Evolutionary conservation across 2,888 invertebrate genomes (phyloP), one percentile per base, ranked within the genome.

Genomic region (Achlya flavicornis): DNA sequence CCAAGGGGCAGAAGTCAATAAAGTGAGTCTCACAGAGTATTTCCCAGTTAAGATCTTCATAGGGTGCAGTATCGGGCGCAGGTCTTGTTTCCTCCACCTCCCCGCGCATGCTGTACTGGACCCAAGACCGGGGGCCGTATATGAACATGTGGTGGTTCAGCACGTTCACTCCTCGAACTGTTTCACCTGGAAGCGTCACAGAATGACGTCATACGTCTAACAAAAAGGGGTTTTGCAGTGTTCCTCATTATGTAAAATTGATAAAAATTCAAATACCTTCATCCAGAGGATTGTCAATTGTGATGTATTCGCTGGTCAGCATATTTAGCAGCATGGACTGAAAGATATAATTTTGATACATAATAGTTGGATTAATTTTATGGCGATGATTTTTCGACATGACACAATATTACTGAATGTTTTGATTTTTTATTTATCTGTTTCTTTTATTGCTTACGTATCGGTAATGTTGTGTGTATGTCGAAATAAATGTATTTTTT

Each of bases 271-370:
- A 26, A 26, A 68, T 77, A 82, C 94, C 94, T 78, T 96, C 96
- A 12, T 96, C 94, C 19, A 98, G 93, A 0, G 98, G 98, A 83
- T 98, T 98, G 58, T 97, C 96, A 63, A 99, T 96, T 0, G 97
- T 95, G 12, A 97, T 95, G 79, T 97, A 98, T 89, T 99, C 99
- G 81, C 98, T 99, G 3, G 99, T 98, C 65, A 99, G 94, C 94
- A 98, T 97, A 81, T 98, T 98, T 26, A 99, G 94, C 4, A 99
- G 94, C 71, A 99, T 96, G 0, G 97, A 97, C 96, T 97, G 88
- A 66, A 94, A 89, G 66, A 59, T 7, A 46, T 26, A 53, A 38
- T 10, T 38, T 38, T 38, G 8, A 38, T 38, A 10, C 38, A 10
- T 38, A 8, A 8, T 35, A 35, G 7, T 35, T 35, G 35, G 7